Evolutionary conservation across 2,113 vertebrate species (phyloP), one percentile per base, ranked within the genome.

Genomic region (Periophthalmodon schlosseri): DNA sequence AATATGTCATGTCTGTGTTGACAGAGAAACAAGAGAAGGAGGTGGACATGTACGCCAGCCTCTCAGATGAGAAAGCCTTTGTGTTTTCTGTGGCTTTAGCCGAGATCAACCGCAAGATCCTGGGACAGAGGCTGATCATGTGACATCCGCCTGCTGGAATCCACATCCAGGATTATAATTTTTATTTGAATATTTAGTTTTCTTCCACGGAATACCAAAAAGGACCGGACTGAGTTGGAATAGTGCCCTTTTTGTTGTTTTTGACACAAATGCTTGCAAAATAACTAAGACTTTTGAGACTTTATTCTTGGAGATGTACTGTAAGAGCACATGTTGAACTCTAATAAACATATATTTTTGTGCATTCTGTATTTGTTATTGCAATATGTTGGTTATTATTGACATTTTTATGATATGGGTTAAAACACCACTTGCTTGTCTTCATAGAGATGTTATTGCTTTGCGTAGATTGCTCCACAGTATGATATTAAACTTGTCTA

Each of bases 91-190:
- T 99, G 87, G 97, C 98, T 64, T 93, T 99, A 93, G 98, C 98
- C 68, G 98, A 99, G 94, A 99, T 99, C 93, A 99, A 99, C 94
- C 96, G 98, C 83, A 99, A 99, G 95, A 99, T 99, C 89, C 95
- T 99, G 92, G 97, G 96, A 84, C 98, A 99, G 77, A 96, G 95
- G 91, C 96, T 99, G 78, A 97, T 99, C 88, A 91, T 99, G 58
- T 94, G 91, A 79, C 11, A 0, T 34, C 94, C 93, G 0, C 6
- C 9, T 3, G 1, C 12, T 18, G 11, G 14, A 34, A 16, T 5
- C 24, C 24, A 64, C 61, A 10, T 20, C 33, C 1, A 39, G 15
- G 28, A 61, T 16, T 33, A 33, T 6, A 33, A 20, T 21, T 20
- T 21, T 21, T 20, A 24, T 14, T 24, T 14, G 4, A 18, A 33